These are phyloP conservation scores for Lagopus muta DNA, from an alignment of 2,113 vertebrate species.

Conservation along the genomic window DNA sequence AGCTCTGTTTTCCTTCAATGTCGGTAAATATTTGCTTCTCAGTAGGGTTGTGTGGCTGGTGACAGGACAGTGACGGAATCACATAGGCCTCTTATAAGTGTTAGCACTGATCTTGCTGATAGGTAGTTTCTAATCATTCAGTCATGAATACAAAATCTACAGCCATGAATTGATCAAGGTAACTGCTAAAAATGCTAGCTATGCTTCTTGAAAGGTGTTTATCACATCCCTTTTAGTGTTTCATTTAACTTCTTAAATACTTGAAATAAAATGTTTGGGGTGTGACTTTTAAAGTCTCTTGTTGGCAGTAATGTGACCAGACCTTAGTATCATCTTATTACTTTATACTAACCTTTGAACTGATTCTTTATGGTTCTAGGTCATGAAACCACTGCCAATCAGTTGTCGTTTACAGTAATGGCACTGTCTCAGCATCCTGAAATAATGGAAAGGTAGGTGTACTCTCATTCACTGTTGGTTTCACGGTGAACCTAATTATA, in stretches of 20 bases:
- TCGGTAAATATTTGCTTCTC: neutral
- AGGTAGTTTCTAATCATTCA: neutral
- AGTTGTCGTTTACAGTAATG: slow-evolving; percentile 89
- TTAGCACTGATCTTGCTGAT: neutral
- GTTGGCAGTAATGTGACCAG: neutral
- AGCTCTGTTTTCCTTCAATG: neutral
- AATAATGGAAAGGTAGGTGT: slow-evolving; percentile 83
- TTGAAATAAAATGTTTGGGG: neutral
- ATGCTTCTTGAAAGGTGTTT: neutral
- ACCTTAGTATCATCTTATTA: neutral
- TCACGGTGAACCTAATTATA: neutral
- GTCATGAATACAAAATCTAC: neutral
- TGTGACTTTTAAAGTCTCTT: neutral
- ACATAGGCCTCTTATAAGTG: neutral
- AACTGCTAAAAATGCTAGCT: no score
- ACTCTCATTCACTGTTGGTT: neutral
- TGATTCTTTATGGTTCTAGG: slow-evolving; percentile 69
- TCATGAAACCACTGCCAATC: slow-evolving; percentile 92
- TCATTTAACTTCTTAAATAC: neutral
- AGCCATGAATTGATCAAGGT: neutral
- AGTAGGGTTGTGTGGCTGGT: fast-evolving
- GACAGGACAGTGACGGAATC: neutral
- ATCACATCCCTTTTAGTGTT: neutral
- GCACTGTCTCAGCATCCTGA: slow-evolving; percentile 87
- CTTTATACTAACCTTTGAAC: neutral